Conservation (phyloP, 2,113 vertebrate genomes). For the Scopus umbretta region DNA sequence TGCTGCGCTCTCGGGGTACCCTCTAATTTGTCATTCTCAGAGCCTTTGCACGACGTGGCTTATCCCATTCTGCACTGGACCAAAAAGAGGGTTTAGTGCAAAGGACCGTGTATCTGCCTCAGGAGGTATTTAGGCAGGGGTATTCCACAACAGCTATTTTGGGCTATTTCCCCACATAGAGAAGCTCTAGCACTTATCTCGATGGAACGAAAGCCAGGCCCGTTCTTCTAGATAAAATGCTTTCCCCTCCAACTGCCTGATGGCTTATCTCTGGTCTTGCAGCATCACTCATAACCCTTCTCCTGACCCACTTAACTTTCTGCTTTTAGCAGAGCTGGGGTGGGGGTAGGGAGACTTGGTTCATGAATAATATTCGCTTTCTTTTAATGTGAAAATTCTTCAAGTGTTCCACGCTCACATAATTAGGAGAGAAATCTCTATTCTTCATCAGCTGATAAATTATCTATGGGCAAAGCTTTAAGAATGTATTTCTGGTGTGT, state of each 20-base stretch:
- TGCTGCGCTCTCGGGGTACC: neutral
- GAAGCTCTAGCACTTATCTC: slow-evolving; percentile 70
- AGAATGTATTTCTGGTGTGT: neutral
- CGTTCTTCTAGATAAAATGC: slow-evolving; percentile 79
- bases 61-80: accelerated
- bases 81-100: neutral
- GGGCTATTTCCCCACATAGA: slow-evolving; percentile 24
- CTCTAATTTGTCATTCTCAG: neutral
- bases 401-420: neutral
- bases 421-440: neutral
- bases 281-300: slow-evolving; percentile 71
- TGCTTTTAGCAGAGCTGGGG: slow-evolving; percentile 63
- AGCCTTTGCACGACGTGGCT: neutral
- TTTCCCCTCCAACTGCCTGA: slow-evolving; percentile 77
- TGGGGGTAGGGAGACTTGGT: neutral
- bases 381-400: neutral
- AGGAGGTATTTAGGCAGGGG: neutral
- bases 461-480: neutral
- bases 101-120: accelerated
- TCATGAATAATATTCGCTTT: slow-evolving; percentile 22
- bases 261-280: slow-evolving; percentile 77
- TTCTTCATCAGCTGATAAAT: slow-evolving; percentile 40
- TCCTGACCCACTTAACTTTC: slow-evolving; percentile 72
- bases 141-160: slow-evolving; percentile 28
- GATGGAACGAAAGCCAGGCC: slow-evolving; percentile 74